These are phyloP conservation scores for Triops cancriformis DNA, from an alignment of 1,140 invertebrate genomes.

Conservation along the genomic window DNA sequence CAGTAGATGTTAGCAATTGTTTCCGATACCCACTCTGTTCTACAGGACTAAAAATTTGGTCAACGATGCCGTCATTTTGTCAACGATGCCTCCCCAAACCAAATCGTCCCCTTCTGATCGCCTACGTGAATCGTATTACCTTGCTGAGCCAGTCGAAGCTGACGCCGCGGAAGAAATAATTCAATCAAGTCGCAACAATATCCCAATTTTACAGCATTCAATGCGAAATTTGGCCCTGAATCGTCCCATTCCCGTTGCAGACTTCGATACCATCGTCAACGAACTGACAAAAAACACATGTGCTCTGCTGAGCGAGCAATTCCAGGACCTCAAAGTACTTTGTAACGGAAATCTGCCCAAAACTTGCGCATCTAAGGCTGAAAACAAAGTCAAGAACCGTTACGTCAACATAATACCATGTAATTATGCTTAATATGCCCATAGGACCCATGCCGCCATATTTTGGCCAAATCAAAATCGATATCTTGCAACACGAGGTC, in stretches of 20 bases:
- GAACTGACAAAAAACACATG: background rate
- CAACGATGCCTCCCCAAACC: too few relatives aligned
- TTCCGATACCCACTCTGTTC: too few relatives aligned
- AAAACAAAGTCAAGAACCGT: slow-evolving; percentile 64
- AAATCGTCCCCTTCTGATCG: too few relatives aligned
- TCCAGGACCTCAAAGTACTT: background rate
- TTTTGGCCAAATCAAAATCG: too few relatives aligned
- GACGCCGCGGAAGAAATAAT: too few relatives aligned
- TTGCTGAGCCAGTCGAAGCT: too few relatives aligned
- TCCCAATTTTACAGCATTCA: background rate
- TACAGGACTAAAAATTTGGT: too few relatives aligned
- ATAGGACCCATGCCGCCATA: too few relatives aligned
- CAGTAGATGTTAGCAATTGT: too few relatives aligned
- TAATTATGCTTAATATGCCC: slow-evolving; percentile 40
- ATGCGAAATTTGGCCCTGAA: background rate
- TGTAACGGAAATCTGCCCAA: background rate
- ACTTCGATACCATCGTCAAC: background rate
- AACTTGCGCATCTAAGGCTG: slow-evolving; percentile 43
- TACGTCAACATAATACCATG: slow-evolving; percentile 73
- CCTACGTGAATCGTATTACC: too few relatives aligned
- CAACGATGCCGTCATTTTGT: too few relatives aligned
- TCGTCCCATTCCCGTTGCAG: background rate
- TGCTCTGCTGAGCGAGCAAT: background rate
- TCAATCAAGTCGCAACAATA: background rate
- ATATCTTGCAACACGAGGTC: too few relatives aligned